Conservation (phyloP, 2,797 vertebrate genomes). For the Pipistrellus kuhlii region DNA sequence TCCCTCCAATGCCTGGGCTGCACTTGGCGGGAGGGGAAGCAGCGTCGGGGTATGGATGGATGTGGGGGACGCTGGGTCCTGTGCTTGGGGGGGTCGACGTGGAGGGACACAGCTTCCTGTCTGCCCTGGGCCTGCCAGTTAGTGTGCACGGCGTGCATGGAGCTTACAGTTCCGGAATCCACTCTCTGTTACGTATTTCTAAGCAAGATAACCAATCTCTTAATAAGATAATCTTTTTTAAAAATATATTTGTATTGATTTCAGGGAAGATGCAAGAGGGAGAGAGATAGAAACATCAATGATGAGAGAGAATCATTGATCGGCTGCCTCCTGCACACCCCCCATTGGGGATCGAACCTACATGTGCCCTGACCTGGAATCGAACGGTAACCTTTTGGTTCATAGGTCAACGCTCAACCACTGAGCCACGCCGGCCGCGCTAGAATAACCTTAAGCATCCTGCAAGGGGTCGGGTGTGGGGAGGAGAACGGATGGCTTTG, state of each 20-base stretch:
- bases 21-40: accelerated
- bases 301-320: too few species aligned
- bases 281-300: too few species aligned
- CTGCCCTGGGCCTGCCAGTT: accelerated
- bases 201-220: neutral
- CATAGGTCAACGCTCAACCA: too few species aligned
- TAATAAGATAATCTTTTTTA: neutral
- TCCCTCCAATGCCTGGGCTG: accelerated
- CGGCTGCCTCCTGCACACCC: too few species aligned
- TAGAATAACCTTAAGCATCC: neutral
- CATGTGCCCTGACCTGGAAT: too few species aligned
- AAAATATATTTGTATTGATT: too few species aligned
- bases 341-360: too few species aligned
- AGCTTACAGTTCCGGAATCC: accelerated
- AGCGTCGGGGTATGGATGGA: too few species aligned
- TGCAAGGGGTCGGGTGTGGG: neutral
- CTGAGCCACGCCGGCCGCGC: too few species aligned
- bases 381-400: too few species aligned
- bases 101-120: neutral
- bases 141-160: accelerated
- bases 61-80: neutral
- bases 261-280: too few species aligned
- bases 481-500: too few species aligned
- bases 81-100: accelerated
- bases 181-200: neutral